Conservation (phyloP, 2,797 vertebrate species). For the Pseudochaenichthys georgianus region DNA sequence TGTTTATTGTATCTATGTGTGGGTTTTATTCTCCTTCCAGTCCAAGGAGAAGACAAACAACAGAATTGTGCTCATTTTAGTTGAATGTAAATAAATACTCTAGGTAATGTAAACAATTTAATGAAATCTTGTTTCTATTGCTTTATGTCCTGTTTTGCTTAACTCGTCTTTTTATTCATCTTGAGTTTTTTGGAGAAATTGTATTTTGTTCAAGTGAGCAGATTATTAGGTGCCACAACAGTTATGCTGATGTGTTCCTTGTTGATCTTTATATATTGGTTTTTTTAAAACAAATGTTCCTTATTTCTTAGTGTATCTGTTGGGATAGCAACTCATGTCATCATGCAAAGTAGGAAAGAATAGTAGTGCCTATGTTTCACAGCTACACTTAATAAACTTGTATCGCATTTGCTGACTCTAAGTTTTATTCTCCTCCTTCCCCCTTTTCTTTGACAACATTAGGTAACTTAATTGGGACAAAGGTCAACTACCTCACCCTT, state of each 20-base stretch:
- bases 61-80: neutral
- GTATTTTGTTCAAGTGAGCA: neutral
- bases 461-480: constrained; percentile 44
- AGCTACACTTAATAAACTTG: neutral
- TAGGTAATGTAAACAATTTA: neutral
- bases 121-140: neutral
- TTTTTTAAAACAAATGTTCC: neutral
- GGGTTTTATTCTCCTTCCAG: neutral
- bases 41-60: neutral
- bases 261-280: neutral
- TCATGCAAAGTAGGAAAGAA: neutral
- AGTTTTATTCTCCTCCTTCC: neutral
- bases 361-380: neutral
- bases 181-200: neutral
- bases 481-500: constrained; percentile 22
- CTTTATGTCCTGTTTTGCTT: neutral
- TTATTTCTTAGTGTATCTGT: neutral
- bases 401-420: neutral
- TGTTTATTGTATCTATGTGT: neutral
- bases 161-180: constrained; percentile 9
- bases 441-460: constrained; percentile 14
- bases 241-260: neutral
- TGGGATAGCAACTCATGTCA: neutral
- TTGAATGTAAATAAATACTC: constrained; percentile 13
- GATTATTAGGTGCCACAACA: neutral